phyloP scores from a whole-genome alignment of 2,797 vertebrate species.

The Prionace glauca region DNA sequence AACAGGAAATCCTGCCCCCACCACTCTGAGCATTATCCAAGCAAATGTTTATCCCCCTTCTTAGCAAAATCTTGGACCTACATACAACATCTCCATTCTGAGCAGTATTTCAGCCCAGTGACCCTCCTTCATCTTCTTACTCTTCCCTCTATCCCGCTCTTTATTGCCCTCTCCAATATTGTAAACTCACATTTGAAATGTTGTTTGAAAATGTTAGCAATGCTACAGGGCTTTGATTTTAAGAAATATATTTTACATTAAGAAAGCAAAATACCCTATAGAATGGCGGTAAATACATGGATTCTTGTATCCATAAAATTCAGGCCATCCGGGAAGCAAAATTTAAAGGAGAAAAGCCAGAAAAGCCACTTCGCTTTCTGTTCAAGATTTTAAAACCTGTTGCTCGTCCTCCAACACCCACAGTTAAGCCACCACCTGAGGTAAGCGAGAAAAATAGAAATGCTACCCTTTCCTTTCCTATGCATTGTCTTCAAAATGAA shows the following conservation, averaged over 20 bases:
- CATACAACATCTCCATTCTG: not conserved
- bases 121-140: not conserved
- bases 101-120: not conserved
- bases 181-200: not conserved
- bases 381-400: constrained; percentile 59
- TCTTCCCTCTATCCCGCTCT: not conserved
- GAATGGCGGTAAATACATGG: not conserved
- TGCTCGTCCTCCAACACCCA: constrained; percentile 66
- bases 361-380: constrained; percentile 58
- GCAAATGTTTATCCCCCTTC: too few relatives aligned
- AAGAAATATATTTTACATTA: not conserved
- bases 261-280: not conserved
- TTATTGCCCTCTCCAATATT: not conserved
- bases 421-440: constrained; percentile 60
- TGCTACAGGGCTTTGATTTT: not conserved
- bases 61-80: too few relatives aligned
- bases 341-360: constrained; percentile 44
- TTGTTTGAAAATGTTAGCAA: not conserved
- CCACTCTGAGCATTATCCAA: too few relatives aligned
- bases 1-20: too few relatives aligned
- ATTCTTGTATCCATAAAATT: constrained; percentile 20
- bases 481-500: not conserved
- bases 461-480: not conserved
- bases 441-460: constrained; percentile 55
- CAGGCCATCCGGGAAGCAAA: constrained; percentile 66